A percentile compares a stretch with the other conserved stretches of the same genome.
Conservation (phyloP, 2,888 invertebrate genomes). For the Dusona sp. region DNA sequence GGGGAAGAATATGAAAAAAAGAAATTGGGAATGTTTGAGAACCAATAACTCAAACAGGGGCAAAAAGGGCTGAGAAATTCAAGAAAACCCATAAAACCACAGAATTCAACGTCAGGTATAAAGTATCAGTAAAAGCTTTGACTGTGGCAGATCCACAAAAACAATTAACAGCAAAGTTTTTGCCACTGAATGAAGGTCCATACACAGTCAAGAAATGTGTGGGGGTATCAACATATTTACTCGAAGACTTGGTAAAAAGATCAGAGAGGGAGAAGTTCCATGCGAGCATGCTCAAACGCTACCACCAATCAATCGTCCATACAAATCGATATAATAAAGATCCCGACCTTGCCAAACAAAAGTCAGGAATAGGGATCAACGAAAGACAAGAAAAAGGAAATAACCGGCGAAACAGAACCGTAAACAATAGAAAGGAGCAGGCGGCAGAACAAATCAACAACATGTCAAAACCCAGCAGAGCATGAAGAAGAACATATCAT, state of each 20-base stretch:
- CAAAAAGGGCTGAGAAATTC: slow-evolving; percentile 24
- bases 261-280: slow-evolving; percentile 34
- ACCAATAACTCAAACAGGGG: background rate
- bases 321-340: too few species aligned
- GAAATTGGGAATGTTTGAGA: background rate
- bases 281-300: too few species aligned
- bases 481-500: too few species aligned
- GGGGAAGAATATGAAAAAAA: background rate
- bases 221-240: background rate
- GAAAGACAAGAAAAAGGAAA: too few species aligned
- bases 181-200: slow-evolving; percentile 58
- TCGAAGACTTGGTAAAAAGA: background rate
- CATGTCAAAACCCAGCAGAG: too few species aligned
- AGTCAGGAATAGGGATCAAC: too few species aligned
- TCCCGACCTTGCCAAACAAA: too few species aligned
- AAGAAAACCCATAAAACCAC: slow-evolving; percentile 33
- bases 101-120: slow-evolving; percentile 26
- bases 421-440: too few species aligned
- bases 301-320: too few species aligned
- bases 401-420: too few species aligned
- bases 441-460: too few species aligned
- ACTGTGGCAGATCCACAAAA: slow-evolving; percentile 41
- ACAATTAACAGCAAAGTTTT: slow-evolving; percentile 57
- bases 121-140: slow-evolving; percentile 40
- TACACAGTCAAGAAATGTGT: slow-evolving; percentile 35